Evolutionary conservation across 2,113 vertebrate genomes (phyloP).

Genomic region (Bombycilla garrulus): DNA sequence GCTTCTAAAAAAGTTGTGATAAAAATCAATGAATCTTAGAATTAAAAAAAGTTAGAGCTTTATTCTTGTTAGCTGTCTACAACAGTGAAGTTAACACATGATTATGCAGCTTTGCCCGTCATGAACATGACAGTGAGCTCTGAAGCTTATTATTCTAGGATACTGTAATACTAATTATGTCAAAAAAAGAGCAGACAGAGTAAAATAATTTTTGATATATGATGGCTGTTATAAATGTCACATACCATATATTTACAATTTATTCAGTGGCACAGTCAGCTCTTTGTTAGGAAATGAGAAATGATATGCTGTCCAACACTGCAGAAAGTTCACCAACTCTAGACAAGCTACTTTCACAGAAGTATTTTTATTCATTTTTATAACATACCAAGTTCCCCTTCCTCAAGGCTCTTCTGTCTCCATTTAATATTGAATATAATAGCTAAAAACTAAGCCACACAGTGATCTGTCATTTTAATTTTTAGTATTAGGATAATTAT

Average conservation of each 20-base stretch:
- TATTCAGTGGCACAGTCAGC: slow-evolving; percentile 25
- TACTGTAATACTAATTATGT: slow-evolving; percentile 72
- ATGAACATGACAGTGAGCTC: slow-evolving; percentile 62
- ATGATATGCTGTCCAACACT: slow-evolving; percentile 31
- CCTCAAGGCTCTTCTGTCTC: not conserved
- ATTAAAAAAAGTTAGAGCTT: slow-evolving; percentile 57
- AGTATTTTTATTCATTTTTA: slow-evolving; percentile 3
- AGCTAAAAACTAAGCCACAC: not conserved
- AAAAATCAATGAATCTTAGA: slow-evolving; percentile 73
- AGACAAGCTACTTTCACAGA: not conserved
- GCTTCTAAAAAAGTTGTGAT: slow-evolving; percentile 67
- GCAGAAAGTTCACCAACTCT: slow-evolving; percentile 27
- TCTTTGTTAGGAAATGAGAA: slow-evolving; percentile 41
- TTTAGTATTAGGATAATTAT: not conserved
- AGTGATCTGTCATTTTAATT: not conserved
- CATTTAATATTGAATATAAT: not conserved
- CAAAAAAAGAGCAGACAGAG: slow-evolving; percentile 66
- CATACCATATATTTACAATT: slow-evolving; percentile 46
- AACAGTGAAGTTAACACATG: slow-evolving; percentile 69
- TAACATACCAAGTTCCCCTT: not conserved
- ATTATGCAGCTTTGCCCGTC: slow-evolving; percentile 72
- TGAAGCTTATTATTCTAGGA: slow-evolving; percentile 70
- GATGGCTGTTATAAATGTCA: slow-evolving; percentile 61
- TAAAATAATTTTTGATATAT: slow-evolving; percentile 66
- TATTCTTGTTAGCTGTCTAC: slow-evolving; percentile 71